Evolutionary conservation across 2,888 invertebrate species (phyloP), one percentile per base, ranked within the genome.

Genomic region (Eristalinus sepulchralis): DNA sequence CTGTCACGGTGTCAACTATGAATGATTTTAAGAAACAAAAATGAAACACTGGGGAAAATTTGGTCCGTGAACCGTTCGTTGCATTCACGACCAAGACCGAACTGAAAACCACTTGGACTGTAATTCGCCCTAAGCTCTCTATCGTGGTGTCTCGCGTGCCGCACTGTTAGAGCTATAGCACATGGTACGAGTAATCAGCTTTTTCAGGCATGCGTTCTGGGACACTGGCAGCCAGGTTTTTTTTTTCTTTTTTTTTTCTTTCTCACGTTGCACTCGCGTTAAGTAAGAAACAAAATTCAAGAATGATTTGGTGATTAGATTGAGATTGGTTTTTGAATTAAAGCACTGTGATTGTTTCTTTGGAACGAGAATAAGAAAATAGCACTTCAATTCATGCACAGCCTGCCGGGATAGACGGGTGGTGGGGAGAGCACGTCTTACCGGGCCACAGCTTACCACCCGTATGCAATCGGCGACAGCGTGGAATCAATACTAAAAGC

Each of bases 121-220:
- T 79, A 83, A 83, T 86, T 86, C 86, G 86, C 86, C 86, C 83
- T 71, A 64, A 66, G 68, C 63, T 75, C 63, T 75, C 70, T 57
- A 60, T 81, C 62, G 71, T 72, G 86, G 78, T 86, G 59, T 83
- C 71, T 70, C 57, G 76, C 67, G 57, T 76, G 71, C 64, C 68
- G 81, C 77, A 77, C 81, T 81, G 57, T 68, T 77, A 47, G 47
- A 78, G 71, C 66, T 73, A 78, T 57, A 70, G 78, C 86, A 86
- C 86, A 86, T 86, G 86, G 83, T 83, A 55, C 78, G 73, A 83
- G 82, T 86, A 86, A 83, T 83, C 78, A 83, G 79, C 72, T 78
- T 86, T 86, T 86, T 27, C 83, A 79, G 75, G 34, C 86, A 86
- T 86, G 86, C 86, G 86, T 86, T 66, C 73, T 85, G 8, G 57